Evolutionary conservation across 1,140 invertebrate species (phyloP).

Genomic region (Bathynomus jamesi): DNA sequence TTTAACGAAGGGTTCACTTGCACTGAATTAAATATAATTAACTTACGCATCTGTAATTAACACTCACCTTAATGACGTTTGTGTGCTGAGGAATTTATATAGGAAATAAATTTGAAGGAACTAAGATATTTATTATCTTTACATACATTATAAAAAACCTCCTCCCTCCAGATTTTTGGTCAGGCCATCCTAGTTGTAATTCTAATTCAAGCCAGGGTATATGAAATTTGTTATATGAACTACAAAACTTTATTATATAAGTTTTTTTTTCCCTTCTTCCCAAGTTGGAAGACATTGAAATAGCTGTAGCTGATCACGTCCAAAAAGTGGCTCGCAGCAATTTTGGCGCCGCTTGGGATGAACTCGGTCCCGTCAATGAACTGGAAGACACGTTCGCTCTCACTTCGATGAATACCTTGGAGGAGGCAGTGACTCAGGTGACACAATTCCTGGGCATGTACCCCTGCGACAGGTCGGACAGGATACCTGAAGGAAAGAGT

Average conservation of each 20-base stretch:
- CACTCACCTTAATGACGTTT: no score
- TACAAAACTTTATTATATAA: not conserved
- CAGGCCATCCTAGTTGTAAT: no score
- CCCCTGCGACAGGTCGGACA: constrained; percentile 74
- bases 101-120: no score
- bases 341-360: constrained; percentile 55
- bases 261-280: constrained; percentile 8
- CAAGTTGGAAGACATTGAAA: constrained; percentile 85
- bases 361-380: constrained; percentile 68
- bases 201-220: no score
- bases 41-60: no score
- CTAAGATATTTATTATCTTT: no score
- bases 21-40: no score
- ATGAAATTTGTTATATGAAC: no score
- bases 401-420: constrained; percentile 66
- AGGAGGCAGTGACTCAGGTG: constrained; percentile 81
- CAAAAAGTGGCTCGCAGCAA: constrained; percentile 66
- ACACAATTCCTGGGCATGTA: constrained; percentile 80
- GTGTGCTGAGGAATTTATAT: no score
- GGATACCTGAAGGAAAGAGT: constrained; percentile 71
- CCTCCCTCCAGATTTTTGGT: no score
- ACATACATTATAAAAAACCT: no score
- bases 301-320: constrained; percentile 83
- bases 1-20: no score
- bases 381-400: constrained; percentile 83